Conservation (phyloP, 2,113 vertebrate species). For the Strix aluco region DNA sequence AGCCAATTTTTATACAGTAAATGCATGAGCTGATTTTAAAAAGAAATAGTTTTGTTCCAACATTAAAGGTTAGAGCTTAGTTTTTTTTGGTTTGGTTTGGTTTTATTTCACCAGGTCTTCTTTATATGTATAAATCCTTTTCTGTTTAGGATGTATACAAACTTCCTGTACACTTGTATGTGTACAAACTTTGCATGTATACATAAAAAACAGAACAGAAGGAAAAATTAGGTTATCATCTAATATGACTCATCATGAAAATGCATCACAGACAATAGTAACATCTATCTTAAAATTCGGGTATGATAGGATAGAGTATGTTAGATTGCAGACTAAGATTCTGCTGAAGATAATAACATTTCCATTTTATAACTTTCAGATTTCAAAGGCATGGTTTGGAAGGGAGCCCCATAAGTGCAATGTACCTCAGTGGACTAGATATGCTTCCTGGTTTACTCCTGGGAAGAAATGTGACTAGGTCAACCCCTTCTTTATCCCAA, state of each 20-base stretch:
- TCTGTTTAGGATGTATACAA: neutral
- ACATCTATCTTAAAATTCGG: neutral
- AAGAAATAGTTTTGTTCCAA: neutral
- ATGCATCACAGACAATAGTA: neutral
- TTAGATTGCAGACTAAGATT: neutral
- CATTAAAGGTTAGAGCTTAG: neutral
- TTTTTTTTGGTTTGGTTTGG: neutral
- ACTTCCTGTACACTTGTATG: neutral
- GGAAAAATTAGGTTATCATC: neutral
- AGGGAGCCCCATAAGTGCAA: neutral
- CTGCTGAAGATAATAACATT: neutral
- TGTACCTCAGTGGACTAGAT: neutral
- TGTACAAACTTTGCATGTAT: neutral
- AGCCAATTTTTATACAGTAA: neutral
- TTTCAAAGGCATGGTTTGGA: neutral
- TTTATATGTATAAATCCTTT: neutral
- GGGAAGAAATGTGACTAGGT: neutral
- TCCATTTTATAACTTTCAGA: neutral
- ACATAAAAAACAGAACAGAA: neutral
- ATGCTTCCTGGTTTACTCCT: neutral
- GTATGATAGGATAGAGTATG: neutral
- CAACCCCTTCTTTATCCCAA: neutral
- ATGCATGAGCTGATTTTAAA: neutral
- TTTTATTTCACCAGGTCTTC: neutral
- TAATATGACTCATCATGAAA: neutral